phyloP scores from a whole-genome alignment of 2,888 invertebrate genomes.

The Clitarchus hookeri region DNA sequence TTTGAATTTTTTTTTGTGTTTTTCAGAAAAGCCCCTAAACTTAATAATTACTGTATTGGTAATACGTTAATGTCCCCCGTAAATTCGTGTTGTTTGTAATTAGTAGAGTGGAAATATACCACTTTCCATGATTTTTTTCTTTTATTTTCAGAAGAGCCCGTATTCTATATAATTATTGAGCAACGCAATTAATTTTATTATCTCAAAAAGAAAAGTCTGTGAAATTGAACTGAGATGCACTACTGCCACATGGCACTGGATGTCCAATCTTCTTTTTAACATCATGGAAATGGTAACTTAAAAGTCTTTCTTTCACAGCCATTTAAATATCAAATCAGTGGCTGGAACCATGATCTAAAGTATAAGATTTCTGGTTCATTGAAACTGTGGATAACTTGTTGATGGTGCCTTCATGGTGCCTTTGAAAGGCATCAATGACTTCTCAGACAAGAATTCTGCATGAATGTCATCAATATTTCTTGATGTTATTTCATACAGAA shows the following conservation, averaged over 20 bases:
- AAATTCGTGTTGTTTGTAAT: no score
- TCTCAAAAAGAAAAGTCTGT: background rate
- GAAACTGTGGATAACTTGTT: conserved; percentile 1
- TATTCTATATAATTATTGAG: no score
- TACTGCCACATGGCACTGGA: conserved; percentile 15
- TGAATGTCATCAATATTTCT: conserved; percentile 19
- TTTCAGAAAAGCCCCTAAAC: no score
- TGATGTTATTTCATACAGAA: conserved; percentile 16
- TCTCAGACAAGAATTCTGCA: conserved; percentile 2
- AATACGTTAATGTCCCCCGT: no score
- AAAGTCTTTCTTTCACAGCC: background rate
- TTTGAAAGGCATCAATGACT: background rate
- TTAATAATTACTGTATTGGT: no score
- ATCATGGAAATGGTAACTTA: background rate
- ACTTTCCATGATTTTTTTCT: no score
- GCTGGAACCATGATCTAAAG: conserved; percentile 12
- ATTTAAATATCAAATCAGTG: conserved; percentile 11
- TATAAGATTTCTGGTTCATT: background rate
- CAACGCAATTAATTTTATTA: no score
- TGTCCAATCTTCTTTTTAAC: conserved; percentile 22
- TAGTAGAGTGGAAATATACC: no score
- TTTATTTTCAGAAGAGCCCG: no score
- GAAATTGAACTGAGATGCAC: conserved; percentile 6
- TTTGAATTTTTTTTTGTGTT: no score
- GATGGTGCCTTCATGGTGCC: conserved; percentile 23